Conservation (phyloP, 2,797 vertebrate genomes). For the Gadopsis bispinosus region DNA sequence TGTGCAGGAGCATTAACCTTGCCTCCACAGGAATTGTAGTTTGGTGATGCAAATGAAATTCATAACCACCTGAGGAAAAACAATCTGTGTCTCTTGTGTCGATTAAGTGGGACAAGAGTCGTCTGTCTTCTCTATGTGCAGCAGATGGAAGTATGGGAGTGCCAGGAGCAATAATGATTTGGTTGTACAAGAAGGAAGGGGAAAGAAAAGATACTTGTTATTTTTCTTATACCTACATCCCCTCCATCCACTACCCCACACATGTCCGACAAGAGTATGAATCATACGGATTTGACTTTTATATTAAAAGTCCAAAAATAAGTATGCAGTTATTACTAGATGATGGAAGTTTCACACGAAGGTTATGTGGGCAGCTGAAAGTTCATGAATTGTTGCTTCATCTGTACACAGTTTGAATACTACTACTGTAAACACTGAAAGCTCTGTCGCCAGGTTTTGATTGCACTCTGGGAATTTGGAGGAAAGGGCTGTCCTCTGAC, state of each 20-base stretch:
- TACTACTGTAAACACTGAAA: background rate
- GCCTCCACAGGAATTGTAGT: conserved; percentile 56
- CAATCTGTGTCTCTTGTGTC: conserved; percentile 75
- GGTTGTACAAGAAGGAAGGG: conserved; percentile 27
- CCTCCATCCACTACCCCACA: background rate
- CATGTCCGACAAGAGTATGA: conserved; percentile 16
- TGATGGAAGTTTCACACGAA: background rate
- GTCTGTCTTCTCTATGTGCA: conserved; percentile 64
- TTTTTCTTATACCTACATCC: background rate
- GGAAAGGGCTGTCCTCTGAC: background rate
- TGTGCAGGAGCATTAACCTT: conserved; percentile 67
- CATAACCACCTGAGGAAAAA: conserved; percentile 79
- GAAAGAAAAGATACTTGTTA: background rate
- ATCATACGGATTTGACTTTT: conserved; percentile 10
- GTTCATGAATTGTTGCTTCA: background rate
- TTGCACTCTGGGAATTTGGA: background rate
- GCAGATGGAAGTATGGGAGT: conserved; percentile 63
- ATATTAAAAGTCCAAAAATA: background rate
- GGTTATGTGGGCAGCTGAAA: background rate
- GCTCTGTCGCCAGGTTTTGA: background rate
- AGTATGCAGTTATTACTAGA: background rate
- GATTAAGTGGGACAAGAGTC: conserved; percentile 74
- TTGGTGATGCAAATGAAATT: conserved; percentile 78
- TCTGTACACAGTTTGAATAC: background rate
- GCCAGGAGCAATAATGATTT: conserved; percentile 49